Percentiles rank a stretch among this genome's conserved stretches.
These are phyloP conservation scores for Aleiodes testaceus DNA, from an alignment of 2,888 invertebrate genomes.

Conservation along the genomic window DNA sequence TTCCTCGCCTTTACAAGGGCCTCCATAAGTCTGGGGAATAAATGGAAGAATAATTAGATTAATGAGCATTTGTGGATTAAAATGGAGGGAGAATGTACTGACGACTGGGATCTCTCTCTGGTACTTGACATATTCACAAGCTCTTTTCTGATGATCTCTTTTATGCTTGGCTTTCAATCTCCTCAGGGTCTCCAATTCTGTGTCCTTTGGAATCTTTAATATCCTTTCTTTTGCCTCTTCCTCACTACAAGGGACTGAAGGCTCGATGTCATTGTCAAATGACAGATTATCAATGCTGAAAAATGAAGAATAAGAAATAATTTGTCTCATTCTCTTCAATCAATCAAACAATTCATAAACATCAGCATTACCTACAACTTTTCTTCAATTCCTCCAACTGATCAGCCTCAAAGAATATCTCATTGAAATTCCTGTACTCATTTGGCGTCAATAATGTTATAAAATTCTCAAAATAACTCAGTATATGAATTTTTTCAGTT, in stretches of 20 bases:
- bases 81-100: too few species aligned
- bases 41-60: neutral
- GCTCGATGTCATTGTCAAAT: conserved; percentile 58
- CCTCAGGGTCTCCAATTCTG: conserved; percentile 59
- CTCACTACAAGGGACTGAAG: conserved; percentile 31
- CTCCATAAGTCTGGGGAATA: conserved; percentile 54
- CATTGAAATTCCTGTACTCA: conserved; percentile 40
- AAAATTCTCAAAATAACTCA: conserved; percentile 58
- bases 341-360: neutral
- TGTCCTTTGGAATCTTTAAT: conserved; percentile 53
- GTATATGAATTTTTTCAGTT: conserved; percentile 55
- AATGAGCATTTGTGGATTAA: neutral
- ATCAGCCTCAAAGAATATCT: conserved; percentile 65
- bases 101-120: conserved; percentile 63
- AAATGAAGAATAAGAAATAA: neutral
- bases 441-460: conserved; percentile 41
- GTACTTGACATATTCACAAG: conserved; percentile 56
- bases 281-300: conserved; percentile 63
- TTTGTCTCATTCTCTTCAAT: too few species aligned
- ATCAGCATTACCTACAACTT: conserved; percentile 73
- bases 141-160: conserved; percentile 44
- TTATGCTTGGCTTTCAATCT: conserved; percentile 55
- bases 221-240: conserved; percentile 41
- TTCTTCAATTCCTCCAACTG: conserved; percentile 71
- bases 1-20: conserved; percentile 23